These are phyloP conservation scores for Prietella phreatophila DNA, from an alignment of 2,113 vertebrate species.

Conservation along the genomic window DNA sequence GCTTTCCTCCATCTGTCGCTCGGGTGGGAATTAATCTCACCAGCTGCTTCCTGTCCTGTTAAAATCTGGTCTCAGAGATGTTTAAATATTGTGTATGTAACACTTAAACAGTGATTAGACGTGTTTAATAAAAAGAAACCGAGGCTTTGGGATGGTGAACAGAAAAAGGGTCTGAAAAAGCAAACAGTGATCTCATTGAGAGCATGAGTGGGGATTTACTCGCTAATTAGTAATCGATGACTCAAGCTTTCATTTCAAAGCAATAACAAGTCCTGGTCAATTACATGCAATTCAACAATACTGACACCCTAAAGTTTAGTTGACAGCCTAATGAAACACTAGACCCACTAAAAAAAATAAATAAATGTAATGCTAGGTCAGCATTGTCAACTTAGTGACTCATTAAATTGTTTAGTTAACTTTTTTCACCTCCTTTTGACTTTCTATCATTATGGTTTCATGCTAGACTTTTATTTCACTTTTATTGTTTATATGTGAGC, in stretches of 20 bases:
- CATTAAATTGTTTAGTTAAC: background rate
- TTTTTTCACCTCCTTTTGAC: no score
- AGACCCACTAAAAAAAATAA: background rate
- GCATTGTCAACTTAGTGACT: background rate
- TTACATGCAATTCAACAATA: background rate
- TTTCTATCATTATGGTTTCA: no score
- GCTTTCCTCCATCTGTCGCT: constrained; percentile 67
- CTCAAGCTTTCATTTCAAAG: background rate
- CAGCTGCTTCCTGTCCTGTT: constrained; percentile 62
- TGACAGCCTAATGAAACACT: background rate
- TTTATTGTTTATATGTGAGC: no score
- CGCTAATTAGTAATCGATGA: background rate
- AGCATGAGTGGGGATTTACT: background rate
- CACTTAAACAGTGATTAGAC: constrained; percentile 33
- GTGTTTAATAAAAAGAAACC: constrained; percentile 5
- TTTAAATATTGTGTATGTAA: constrained; percentile 28
- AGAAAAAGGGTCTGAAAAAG: background rate
- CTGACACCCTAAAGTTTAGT: background rate
- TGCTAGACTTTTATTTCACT: no score
- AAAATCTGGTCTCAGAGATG: constrained; percentile 20
- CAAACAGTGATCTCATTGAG: background rate
- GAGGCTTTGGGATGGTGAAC: constrained; percentile 7
- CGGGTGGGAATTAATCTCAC: constrained; percentile 61
- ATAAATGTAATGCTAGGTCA: background rate
- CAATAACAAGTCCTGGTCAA: background rate